Evolutionary conservation across 2,113 vertebrate species (phyloP).

Genomic region (Piprites chloris): DNA sequence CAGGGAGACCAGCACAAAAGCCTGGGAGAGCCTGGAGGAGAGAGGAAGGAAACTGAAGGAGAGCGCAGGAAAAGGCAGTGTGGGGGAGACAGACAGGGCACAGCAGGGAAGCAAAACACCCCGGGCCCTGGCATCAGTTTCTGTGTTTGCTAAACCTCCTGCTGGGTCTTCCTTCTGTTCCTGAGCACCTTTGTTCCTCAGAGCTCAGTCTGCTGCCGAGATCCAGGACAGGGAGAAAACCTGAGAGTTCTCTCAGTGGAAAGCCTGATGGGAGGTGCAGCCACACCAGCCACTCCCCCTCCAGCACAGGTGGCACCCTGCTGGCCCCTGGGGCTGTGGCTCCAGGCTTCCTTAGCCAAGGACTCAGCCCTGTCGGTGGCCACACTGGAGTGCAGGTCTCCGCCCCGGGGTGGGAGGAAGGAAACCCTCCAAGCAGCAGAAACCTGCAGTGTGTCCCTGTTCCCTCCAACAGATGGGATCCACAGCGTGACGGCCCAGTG

Average conservation of each 20-base stretch:
- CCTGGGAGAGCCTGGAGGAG: background rate
- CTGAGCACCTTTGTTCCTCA: background rate
- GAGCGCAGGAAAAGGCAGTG: background rate
- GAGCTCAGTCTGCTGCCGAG: conserved; percentile 28
- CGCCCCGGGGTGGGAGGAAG: background rate
- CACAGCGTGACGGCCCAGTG: conserved; percentile 95
- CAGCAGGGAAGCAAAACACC: background rate
- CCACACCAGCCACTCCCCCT: fast-evolving
- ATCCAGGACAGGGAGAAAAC: background rate
- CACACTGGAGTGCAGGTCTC: background rate
- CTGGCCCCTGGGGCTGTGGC: background rate
- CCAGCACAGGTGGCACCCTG: background rate
- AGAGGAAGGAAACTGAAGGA: background rate
- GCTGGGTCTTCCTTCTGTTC: conserved; percentile 34
- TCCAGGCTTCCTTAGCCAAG: background rate
- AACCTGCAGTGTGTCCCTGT: background rate
- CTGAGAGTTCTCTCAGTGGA: background rate
- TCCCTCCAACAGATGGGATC: conserved; percentile 81
- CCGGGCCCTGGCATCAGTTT: background rate
- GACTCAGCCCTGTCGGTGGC: background rate
- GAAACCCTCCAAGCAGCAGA: background rate
- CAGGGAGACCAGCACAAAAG: background rate
- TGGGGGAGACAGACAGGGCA: background rate
- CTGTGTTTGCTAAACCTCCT: background rate
- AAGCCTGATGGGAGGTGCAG: background rate